These are phyloP conservation scores for Hedya salicella DNA, from an alignment of 2,888 invertebrate genomes.

Conservation along the genomic window DNA sequence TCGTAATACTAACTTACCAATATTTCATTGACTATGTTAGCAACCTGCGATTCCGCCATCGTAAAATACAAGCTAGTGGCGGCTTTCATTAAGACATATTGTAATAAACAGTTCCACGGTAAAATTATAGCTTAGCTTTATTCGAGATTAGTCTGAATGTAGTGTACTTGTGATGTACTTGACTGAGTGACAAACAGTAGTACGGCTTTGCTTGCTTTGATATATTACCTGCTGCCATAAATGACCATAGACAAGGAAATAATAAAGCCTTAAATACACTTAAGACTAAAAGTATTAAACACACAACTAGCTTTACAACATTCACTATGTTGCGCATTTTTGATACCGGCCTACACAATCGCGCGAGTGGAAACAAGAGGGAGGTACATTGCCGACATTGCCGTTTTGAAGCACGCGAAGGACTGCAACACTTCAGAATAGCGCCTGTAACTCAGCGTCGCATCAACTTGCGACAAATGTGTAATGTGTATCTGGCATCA, in stretches of 20 bases:
- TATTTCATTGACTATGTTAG: slow-evolving; percentile 87
- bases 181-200: slow-evolving; percentile 12
- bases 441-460: too few species aligned
- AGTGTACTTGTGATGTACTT: slow-evolving; percentile 5
- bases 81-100: slow-evolving; percentile 42
- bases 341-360: too few species aligned
- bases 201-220: background rate
- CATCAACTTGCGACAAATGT: too few species aligned
- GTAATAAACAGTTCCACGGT: slow-evolving; percentile 25
- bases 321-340: too few species aligned
- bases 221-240: background rate
- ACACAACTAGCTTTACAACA: too few species aligned
- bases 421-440: too few species aligned
- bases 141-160: background rate
- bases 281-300: too few species aligned
- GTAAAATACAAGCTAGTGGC: slow-evolving; percentile 38
- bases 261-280: background rate
- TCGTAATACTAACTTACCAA: slow-evolving; percentile 76
- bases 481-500: too few species aligned
- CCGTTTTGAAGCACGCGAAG: too few species aligned
- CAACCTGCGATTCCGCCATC: slow-evolving; percentile 87
- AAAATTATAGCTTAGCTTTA: slow-evolving; percentile 13
- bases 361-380: too few species aligned
- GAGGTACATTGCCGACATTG: too few species aligned
- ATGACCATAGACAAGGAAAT: slow-evolving; percentile 3